Evolutionary conservation across 2,888 invertebrate genomes (phyloP).

Genomic region (Anoplius nigerrimus): DNA sequence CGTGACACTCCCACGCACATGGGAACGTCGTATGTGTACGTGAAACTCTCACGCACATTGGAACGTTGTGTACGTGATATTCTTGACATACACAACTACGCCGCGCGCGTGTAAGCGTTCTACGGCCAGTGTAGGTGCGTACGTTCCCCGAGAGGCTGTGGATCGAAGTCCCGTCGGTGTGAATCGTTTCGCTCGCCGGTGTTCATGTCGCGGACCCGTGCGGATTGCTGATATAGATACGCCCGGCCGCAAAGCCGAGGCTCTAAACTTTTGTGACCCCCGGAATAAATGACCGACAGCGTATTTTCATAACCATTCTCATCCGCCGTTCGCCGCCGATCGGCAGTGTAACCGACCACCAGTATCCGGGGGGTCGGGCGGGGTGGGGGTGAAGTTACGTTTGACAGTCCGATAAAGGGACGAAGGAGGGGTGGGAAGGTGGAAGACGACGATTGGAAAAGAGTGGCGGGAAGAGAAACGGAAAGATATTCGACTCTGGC

Average conservation of each 20-base stretch:
- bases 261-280: conserved; percentile 22
- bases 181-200: no score
- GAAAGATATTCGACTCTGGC: neutral
- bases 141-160: no score
- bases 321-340: conserved; percentile 7
- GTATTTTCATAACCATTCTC: conserved; percentile 33
- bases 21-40: no score
- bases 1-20: no score
- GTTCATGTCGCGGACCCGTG: no score
- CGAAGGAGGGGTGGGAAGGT: conserved; percentile 2
- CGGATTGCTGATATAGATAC: no score
- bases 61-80: no score
- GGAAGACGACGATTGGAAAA: neutral
- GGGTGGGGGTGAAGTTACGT: conserved; percentile 18
- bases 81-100: no score
- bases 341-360: conserved; percentile 10
- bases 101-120: no score
- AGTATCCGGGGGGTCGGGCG: neutral
- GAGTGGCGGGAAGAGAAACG: neutral
- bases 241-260: neutral
- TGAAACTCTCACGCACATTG: no score
- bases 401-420: conserved; percentile 19
- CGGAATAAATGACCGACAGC: conserved; percentile 20
- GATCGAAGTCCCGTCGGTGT: no score
- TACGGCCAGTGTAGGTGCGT: no score